phyloP scores from a whole-genome alignment of 2,797 vertebrate species.

The Danio kyathit region DNA sequence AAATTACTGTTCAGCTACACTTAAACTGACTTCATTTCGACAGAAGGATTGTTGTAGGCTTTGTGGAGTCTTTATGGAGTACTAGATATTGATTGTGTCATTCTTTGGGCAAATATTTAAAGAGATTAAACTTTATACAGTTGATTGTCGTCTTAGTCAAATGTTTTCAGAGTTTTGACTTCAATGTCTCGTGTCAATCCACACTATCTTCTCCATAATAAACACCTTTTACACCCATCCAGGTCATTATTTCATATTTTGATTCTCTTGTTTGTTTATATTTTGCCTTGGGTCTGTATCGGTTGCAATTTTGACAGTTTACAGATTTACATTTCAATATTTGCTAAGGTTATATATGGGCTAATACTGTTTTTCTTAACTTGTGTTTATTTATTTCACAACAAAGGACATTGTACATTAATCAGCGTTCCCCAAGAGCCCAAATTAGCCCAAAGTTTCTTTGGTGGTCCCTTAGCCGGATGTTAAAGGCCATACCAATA shows the following conservation, averaged over 20 bases:
- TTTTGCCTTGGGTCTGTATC: not conserved
- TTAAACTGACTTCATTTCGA: not conserved
- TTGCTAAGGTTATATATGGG: too few species aligned
- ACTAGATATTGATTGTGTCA: not conserved
- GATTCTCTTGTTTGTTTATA: not conserved
- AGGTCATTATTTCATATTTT: not conserved
- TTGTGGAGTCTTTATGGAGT: not conserved
- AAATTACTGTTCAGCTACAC: not conserved
- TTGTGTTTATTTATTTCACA: too few species aligned
- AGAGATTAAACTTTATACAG: not conserved
- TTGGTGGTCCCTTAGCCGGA: too few species aligned
- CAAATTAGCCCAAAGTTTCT: too few species aligned
- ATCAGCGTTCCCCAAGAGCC: too few species aligned
- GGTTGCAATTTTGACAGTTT: too few species aligned
- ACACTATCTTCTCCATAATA: not conserved
- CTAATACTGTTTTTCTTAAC: too few species aligned
- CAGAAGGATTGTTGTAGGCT: not conserved
- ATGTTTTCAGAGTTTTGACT: not conserved
- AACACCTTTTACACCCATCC: not conserved
- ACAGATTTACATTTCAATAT: not conserved
- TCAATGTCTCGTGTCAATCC: not conserved
- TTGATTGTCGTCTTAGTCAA: not conserved
- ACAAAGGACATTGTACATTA: too few species aligned
- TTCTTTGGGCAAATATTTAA: conserved; percentile 12
- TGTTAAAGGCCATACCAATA: too few species aligned